Evolutionary conservation across 2,888 invertebrate genomes (phyloP).

Genomic region (Agriopis marginaria): DNA sequence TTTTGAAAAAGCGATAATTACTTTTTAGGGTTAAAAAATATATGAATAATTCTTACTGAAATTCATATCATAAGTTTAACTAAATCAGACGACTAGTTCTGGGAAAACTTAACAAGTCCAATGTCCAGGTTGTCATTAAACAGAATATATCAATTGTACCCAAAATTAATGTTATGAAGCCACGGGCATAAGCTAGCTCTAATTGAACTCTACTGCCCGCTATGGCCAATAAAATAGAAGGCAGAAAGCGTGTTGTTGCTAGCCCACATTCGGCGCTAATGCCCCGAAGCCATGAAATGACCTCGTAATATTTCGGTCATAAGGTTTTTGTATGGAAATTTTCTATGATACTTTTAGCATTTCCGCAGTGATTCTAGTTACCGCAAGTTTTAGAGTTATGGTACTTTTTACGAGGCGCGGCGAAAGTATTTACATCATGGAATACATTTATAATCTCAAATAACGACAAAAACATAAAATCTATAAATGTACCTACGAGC

Average conservation of each 20-base stretch:
- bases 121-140: too few species aligned
- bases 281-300: conserved; percentile 43
- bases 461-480: not conserved
- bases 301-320: conserved; percentile 42
- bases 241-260: conserved; percentile 46
- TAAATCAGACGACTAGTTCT: too few species aligned
- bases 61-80: too few species aligned
- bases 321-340: conserved; percentile 34
- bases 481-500: too few species aligned
- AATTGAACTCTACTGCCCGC: conserved; percentile 21
- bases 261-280: conserved; percentile 44
- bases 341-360: conserved; percentile 23
- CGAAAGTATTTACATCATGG: conserved; percentile 6
- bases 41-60: too few species aligned
- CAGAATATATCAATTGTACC: too few species aligned
- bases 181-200: conserved; percentile 6
- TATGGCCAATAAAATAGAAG: conserved; percentile 42
- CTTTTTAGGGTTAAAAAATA: too few species aligned
- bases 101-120: too few species aligned
- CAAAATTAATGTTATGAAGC: not conserved
- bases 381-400: conserved; percentile 10
- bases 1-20: too few species aligned
- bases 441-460: not conserved
- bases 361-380: conserved; percentile 21
- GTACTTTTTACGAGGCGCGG: conserved; percentile 10